phyloP scores from a whole-genome alignment of 2,113 vertebrate species.

The Equus przewalskii region DNA sequence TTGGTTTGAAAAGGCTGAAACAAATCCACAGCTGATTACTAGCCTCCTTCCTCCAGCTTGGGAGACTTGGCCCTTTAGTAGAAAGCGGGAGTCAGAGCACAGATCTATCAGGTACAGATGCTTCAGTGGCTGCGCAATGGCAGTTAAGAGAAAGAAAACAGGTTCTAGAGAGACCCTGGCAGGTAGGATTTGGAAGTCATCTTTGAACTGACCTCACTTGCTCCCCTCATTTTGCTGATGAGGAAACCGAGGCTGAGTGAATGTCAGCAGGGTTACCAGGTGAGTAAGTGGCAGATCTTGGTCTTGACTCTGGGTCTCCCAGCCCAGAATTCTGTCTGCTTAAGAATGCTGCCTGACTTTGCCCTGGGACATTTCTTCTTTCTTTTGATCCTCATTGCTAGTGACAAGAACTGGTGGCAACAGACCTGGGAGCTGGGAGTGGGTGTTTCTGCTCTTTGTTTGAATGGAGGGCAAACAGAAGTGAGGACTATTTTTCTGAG shows the following conservation, averaged over 20 bases:
- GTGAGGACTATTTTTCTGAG: background rate
- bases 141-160: background rate
- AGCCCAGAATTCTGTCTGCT: background rate
- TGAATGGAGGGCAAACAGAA: background rate
- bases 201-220: background rate
- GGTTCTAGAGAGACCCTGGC: background rate
- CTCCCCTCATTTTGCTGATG: background rate
- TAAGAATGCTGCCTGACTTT: background rate
- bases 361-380: background rate
- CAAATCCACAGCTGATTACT: background rate
- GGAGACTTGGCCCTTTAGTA: background rate
- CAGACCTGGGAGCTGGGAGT: background rate
- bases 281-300: background rate
- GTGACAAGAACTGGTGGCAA: background rate
- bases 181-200: background rate
- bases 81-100: background rate
- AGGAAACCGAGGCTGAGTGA: slow-evolving; percentile 42
- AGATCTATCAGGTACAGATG: background rate
- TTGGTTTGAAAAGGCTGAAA: slow-evolving; percentile 38
- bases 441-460: background rate
- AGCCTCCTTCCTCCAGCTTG: background rate
- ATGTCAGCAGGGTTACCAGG: background rate
- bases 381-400: slow-evolving; percentile 3
- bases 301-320: background rate
- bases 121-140: background rate